Conservation (phyloP, 30 jellyfish, hydroid and myxozoan genomes). For the Cassiopea xamachana region DNA sequence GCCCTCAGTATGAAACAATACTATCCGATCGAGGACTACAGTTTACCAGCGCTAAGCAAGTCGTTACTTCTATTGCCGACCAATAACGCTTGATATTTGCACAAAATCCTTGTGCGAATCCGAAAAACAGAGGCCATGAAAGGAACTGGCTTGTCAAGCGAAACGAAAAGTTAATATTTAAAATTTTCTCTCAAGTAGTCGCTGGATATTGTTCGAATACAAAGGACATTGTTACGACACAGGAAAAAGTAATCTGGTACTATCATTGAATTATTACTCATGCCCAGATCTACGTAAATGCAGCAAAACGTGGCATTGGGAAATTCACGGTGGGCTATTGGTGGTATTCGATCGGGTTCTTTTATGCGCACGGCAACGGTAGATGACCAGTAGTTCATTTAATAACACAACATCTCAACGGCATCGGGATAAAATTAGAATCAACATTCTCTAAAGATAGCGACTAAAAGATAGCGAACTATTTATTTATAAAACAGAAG, state of each 20-base stretch:
- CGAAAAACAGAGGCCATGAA: neutral
- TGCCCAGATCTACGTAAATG: constrained; percentile 3
- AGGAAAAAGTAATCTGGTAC: constrained; percentile 8
- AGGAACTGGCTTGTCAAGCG: constrained; percentile 9
- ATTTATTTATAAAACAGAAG: too few relatives aligned
- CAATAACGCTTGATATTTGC: neutral
- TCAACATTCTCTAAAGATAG: neutral
- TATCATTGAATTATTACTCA: neutral
- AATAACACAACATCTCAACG: neutral
- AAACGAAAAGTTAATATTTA: neutral
- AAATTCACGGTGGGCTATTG: neutral
- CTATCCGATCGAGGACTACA: neutral
- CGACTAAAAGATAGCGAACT: neutral
- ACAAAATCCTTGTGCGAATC: neutral
- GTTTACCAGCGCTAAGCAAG: neutral
- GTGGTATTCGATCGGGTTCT: neutral
- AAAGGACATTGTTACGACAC: constrained; percentile 13
- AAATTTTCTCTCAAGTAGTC: neutral
- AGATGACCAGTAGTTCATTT: neutral
- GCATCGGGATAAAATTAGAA: neutral
- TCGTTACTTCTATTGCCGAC: neutral
- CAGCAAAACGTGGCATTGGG: neutral
- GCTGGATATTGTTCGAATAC: neutral
- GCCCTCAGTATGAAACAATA: neutral
- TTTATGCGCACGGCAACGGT: neutral